Percentiles rank a stretch among this genome's conserved stretches.
Conservation (phyloP, 2,797 vertebrate species). For the Neoniphon sammara region DNA sequence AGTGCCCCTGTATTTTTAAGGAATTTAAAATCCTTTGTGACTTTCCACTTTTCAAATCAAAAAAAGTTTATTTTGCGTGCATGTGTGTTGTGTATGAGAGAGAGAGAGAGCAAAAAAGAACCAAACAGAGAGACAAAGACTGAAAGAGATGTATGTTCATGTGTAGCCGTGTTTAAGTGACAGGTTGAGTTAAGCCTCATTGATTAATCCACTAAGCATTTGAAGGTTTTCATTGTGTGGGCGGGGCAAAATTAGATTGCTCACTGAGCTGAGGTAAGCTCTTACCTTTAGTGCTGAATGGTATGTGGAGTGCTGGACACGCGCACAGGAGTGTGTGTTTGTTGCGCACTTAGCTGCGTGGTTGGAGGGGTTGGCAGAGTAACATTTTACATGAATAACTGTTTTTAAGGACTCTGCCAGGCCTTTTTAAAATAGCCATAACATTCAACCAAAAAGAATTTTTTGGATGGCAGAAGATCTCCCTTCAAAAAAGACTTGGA, state of each 20-base stretch:
- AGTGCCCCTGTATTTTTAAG: neutral
- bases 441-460: no score
- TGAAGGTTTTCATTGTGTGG: slow-evolving; percentile 58
- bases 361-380: neutral
- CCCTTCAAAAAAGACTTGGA: no score
- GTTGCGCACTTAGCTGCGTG: slow-evolving; percentile 1
- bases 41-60: neutral
- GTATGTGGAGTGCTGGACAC: neutral
- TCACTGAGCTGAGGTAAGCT: slow-evolving; percentile 36
- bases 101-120: neutral
- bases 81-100: slow-evolving; percentile 31
- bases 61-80: neutral
- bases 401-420: slow-evolving; percentile 17
- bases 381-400: slow-evolving; percentile 5
- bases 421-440: neutral
- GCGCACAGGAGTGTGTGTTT: slow-evolving; percentile 16
- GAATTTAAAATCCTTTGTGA: neutral
- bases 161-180: slow-evolving; percentile 41
- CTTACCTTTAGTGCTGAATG: slow-evolving; percentile 1
- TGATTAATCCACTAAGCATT: slow-evolving; percentile 70
- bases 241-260: slow-evolving; percentile 38
- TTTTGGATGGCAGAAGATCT: no score
- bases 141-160: slow-evolving; percentile 35
- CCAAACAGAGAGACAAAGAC: slow-evolving; percentile 6
- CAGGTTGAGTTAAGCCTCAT: slow-evolving; percentile 61